Conservation (phyloP, 2,797 vertebrate genomes). For the Peromyscus eremicus region DNA sequence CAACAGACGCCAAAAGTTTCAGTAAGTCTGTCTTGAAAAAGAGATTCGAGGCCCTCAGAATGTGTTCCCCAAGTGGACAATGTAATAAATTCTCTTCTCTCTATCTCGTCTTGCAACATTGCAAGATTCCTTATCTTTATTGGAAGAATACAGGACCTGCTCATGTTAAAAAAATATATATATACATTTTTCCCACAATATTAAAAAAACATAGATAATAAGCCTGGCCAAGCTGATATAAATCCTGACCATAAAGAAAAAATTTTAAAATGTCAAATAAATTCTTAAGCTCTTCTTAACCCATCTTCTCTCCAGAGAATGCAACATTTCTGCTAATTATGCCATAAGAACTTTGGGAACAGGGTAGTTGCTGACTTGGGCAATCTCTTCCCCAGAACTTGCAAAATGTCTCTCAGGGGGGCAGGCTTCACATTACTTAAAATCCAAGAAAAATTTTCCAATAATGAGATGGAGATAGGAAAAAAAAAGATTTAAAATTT, state of each 20-base stretch:
- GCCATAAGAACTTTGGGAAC: not conserved
- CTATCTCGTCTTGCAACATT: not conserved
- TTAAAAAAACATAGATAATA: not conserved
- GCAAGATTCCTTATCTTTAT: not conserved
- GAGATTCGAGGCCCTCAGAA: not conserved
- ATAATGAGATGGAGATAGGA: not conserved
- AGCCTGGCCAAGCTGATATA: not conserved
- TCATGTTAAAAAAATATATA: not conserved
- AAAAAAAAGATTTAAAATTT: conserved; percentile 20
- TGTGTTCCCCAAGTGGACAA: not conserved
- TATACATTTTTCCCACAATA: not conserved
- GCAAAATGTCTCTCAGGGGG: not conserved
- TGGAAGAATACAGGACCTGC: not conserved
- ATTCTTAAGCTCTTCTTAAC: not conserved
- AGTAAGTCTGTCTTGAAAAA: conserved; percentile 1
- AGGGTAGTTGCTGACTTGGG: not conserved
- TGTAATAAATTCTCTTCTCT: not conserved
- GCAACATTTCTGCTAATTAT: not conserved
- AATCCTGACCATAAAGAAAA: not conserved
- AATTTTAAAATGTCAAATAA: not conserved
- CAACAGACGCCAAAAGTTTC: not conserved
- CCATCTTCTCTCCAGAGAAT: not conserved
- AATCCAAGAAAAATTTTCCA: conserved; percentile 4
- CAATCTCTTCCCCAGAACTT: conserved; percentile 46
- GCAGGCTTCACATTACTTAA: not conserved